Evolutionary conservation across 2,888 invertebrate species (phyloP), one percentile per base, ranked within the genome.

Genomic region (Sphaerophoria taeniata): DNA sequence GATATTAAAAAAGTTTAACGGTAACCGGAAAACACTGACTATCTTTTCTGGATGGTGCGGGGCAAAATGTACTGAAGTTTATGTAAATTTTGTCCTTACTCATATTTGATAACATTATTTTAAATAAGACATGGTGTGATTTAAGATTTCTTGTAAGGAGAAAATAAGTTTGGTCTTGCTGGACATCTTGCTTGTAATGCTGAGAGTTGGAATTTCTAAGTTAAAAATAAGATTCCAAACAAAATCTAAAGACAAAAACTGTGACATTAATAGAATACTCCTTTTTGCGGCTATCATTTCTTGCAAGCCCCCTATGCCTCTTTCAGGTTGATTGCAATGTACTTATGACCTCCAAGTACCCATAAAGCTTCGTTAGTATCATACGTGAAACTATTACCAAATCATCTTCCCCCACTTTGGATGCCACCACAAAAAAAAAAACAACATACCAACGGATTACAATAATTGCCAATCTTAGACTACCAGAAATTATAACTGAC

Each of bases 1-100:
- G 65, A 85, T 81, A 85, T 85, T 81, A 81, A 85, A 85, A 85
- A 85, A 85, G 76, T 85, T 85, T 76, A 67, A 53, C 75, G 65
- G 72, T 72, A 80, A 76, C 49, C 65, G 49, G 34, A 65, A 63
- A n/a, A 14, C 47, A 63, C 6, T 6, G 16, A 34, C 31, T 47
- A 63, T 63, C 14, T 63, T 63, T 47, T 47, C 11, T 9, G 9
- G 14, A 33, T 34, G 33, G 33, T 31, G 4, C 0, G 6, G 61
- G 33, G 24, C 24, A 24, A 24, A 24, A 45, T 39, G 16, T 58
- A 60, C 39, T 60, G 60, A 60, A 43, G 60, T 60, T 60, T 24
- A 24, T 43, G 60, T 24, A 43, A 12, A 43, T 43, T 43, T 9
- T 9, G 43, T 43, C 4, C 43, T 9, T 11, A 11, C 9, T 43